These are phyloP conservation scores for Epistrophe eligans DNA, from an alignment of 2,888 invertebrate genomes.

Conservation along the genomic window DNA sequence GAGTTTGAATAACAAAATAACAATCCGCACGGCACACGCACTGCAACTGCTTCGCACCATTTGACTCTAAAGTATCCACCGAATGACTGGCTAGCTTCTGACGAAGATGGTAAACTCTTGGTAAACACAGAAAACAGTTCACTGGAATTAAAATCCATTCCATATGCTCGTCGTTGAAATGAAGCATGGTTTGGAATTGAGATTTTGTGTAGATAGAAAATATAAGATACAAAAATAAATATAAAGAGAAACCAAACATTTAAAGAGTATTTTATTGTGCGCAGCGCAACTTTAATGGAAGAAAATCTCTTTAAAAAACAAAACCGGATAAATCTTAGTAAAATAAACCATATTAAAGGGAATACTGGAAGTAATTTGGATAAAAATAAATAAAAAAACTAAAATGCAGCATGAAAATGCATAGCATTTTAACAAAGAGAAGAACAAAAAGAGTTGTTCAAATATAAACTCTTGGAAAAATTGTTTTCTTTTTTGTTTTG, in stretches of 20 bases:
- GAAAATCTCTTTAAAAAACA: slow-evolving; percentile 30
- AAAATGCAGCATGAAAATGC: slow-evolving; percentile 11
- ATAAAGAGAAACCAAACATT: not conserved
- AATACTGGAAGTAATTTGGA: slow-evolving; percentile 35
- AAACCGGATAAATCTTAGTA: slow-evolving; percentile 10
- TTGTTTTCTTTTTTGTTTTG: not conserved
- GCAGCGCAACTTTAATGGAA: slow-evolving; percentile 45
- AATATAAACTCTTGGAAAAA: not conserved
- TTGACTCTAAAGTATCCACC: slow-evolving; percentile 71
- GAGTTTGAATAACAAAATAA: slow-evolving; percentile 58
- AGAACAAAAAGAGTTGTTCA: not conserved
- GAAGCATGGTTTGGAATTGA: slow-evolving; percentile 20
- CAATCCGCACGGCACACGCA: slow-evolving; percentile 73
- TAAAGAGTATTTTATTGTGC: slow-evolving; percentile 13
- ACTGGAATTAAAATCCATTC: slow-evolving; percentile 56
- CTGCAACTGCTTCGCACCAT: slow-evolving; percentile 69
- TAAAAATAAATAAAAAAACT: not conserved
- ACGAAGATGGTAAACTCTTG: slow-evolving; percentile 49
- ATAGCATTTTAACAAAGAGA: not conserved
- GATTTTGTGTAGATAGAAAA: not conserved
- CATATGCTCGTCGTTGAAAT: slow-evolving; percentile 40
- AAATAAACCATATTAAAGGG: slow-evolving; percentile 9
- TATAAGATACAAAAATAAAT: slow-evolving; percentile 7
- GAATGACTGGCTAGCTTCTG: slow-evolving; percentile 60
- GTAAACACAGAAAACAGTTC: slow-evolving; percentile 47